Conservation (phyloP, 2,888 invertebrate species). For the Calameuta filiformis region DNA sequence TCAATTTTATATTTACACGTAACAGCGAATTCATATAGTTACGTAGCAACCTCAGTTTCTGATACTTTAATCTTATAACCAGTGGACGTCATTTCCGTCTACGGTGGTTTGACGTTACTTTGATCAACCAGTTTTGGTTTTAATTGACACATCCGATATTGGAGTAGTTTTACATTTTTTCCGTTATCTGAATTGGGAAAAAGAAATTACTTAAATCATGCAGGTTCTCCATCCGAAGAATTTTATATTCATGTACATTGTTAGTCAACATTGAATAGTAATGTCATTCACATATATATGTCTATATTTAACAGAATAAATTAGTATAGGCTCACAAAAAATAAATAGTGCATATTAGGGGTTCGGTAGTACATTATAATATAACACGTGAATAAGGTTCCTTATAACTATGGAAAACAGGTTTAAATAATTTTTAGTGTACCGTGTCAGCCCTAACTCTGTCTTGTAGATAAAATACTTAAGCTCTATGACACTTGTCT, state of each 20-base stretch:
- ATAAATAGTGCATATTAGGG: conserved; percentile 22
- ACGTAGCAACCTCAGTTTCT: too few relatives aligned
- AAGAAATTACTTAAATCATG: not conserved
- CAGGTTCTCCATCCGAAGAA: not conserved
- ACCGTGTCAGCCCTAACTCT: not conserved
- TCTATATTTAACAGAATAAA: conserved; percentile 29
- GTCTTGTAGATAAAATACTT: not conserved
- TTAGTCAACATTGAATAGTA: conserved; percentile 23
- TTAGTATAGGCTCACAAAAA: conserved; percentile 23
- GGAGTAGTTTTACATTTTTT: not conserved
- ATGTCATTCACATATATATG: not conserved
- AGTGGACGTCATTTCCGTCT: not conserved
- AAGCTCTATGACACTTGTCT: not conserved
- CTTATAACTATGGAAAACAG: conserved; percentile 23
- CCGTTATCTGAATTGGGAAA: not conserved
- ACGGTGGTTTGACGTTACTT: not conserved
- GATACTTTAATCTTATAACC: not conserved
- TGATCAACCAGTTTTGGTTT: not conserved
- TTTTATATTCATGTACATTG: conserved; percentile 18
- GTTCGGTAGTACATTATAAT: conserved; percentile 14
- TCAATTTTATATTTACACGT: too few relatives aligned
- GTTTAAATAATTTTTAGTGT: conserved; percentile 18
- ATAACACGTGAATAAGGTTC: conserved; percentile 17
- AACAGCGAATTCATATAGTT: too few relatives aligned
- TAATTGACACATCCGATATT: not conserved